Conservation (phyloP, 2,888 invertebrate genomes). For the Heteropelma amictum region DNA sequence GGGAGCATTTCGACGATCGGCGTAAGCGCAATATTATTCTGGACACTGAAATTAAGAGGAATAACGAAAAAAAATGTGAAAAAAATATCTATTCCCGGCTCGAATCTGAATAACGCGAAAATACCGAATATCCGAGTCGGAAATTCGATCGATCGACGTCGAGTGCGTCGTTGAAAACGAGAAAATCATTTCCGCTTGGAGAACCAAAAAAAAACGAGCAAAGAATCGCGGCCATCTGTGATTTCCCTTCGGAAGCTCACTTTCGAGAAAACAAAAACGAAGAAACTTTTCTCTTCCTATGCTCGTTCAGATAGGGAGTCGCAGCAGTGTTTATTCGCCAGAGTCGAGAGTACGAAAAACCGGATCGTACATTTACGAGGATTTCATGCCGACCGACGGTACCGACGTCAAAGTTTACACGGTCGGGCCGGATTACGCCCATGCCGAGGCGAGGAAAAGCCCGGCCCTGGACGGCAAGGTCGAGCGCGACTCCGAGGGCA, state of each 20-base stretch:
- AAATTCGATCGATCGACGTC: no score
- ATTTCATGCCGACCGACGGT: slow-evolving; percentile 99
- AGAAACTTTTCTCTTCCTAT: slow-evolving; percentile 44
- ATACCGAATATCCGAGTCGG: no score
- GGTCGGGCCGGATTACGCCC: slow-evolving; percentile 99
- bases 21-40: slow-evolving; percentile 52
- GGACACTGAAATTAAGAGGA: slow-evolving; percentile 20
- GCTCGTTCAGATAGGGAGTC: slow-evolving; percentile 91
- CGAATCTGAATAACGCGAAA: no score
- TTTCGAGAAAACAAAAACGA: no score
- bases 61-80: neutral
- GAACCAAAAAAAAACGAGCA: no score
- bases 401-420: slow-evolving; percentile 92
- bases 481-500: slow-evolving; percentile 97
- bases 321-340: slow-evolving; percentile 99
- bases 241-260: no score
- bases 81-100: neutral
- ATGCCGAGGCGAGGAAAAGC: slow-evolving; percentile 99
- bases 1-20: slow-evolving; percentile 50
- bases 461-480: slow-evolving; percentile 99
- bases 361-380: slow-evolving; percentile 99
- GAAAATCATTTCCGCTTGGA: no score
- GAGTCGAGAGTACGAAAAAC: slow-evolving; percentile 97
- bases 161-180: no score
- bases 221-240: no score